phyloP scores from a whole-genome alignment of 1,140 invertebrate genomes.

The Trichonephila clavipes region DNA sequence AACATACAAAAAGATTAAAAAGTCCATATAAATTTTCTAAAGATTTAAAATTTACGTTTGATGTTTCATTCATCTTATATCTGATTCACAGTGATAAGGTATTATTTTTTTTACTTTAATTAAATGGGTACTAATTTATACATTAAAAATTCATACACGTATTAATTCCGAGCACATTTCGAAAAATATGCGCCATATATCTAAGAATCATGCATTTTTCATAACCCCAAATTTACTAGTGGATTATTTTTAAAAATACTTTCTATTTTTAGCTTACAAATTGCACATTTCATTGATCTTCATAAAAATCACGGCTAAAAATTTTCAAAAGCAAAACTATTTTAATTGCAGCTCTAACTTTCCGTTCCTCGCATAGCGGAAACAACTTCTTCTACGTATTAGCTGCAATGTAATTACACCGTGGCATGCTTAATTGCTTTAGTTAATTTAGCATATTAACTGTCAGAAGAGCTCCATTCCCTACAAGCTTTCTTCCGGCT shows the following conservation, averaged over 20 bases:
- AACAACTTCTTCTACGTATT: neutral
- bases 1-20: no score
- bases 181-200: no score
- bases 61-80: no score
- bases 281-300: neutral
- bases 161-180: no score
- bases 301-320: neutral
- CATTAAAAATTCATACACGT: no score
- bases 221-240: no score
- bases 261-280: neutral
- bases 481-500: neutral
- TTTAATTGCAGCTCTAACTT: neutral
- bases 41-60: no score
- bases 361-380: neutral
- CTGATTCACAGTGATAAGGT: no score
- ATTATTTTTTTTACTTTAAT: no score
- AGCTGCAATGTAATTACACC: constrained; percentile 8
- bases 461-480: neutral
- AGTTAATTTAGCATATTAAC: constrained; percentile 23
- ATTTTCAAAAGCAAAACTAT: neutral
- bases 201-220: no score
- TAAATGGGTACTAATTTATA: no score
- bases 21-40: no score
- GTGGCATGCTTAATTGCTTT: neutral
- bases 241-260: neutral